Evolutionary conservation across 2,113 vertebrate genomes (phyloP).

Genomic region (Eonycteris spelaea): DNA sequence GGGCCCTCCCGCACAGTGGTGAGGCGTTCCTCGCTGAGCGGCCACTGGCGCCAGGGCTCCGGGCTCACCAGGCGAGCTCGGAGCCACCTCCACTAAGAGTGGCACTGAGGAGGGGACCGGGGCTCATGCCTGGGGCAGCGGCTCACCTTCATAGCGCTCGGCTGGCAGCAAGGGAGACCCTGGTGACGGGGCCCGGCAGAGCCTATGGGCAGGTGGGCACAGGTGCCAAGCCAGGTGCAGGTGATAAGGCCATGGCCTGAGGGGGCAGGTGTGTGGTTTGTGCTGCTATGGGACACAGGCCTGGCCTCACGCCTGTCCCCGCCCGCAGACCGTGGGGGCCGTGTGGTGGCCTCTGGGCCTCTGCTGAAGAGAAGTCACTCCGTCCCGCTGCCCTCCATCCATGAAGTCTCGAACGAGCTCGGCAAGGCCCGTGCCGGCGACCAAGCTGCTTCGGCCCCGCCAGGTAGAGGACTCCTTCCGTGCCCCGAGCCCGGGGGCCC

Average conservation of each 20-base stretch:
- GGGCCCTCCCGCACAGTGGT: too few species aligned
- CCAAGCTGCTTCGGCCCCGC: background rate
- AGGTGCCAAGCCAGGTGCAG: too few species aligned
- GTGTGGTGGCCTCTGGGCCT: background rate
- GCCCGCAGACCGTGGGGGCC: background rate
- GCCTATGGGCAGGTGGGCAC: too few species aligned
- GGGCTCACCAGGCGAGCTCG: rapidly evolving
- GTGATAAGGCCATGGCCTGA: rapidly evolving
- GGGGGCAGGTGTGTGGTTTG: background rate
- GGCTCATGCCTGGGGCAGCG: background rate
- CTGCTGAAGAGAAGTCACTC: conserved; percentile 57
- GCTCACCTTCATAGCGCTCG: background rate
- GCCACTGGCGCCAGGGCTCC: rapidly evolving
- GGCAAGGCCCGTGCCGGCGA: background rate
- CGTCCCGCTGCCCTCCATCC: conserved; percentile 11
- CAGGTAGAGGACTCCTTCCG: conserved; percentile 23
- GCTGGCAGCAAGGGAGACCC: background rate
- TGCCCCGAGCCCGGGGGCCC: background rate
- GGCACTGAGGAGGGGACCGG: background rate
- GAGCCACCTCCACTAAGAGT: rapidly evolving
- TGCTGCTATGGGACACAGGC: background rate
- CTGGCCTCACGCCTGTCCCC: background rate
- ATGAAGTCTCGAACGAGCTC: background rate
- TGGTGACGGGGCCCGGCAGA: background rate
- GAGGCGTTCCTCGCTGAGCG: rapidly evolving